These are phyloP conservation scores for Pogonocichla stellata DNA, from an alignment of 2,113 vertebrate genomes.

Conservation along the genomic window DNA sequence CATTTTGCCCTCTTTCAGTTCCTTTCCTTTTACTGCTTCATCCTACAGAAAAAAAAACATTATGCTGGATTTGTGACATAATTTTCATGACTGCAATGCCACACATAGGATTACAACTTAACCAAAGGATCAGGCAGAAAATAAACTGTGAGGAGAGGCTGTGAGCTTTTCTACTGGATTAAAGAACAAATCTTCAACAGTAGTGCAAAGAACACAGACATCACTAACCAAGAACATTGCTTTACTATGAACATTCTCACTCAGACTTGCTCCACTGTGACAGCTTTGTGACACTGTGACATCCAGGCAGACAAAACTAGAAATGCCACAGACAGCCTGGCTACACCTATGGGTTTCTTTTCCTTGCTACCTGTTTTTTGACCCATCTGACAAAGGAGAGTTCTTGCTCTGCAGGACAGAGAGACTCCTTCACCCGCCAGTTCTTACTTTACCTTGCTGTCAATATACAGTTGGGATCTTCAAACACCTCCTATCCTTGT, in stretches of 20 bases:
- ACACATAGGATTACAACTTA: neutral
- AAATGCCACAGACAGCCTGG: neutral
- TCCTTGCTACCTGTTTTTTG: neutral
- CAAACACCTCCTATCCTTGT: neutral
- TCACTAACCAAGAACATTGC: neutral
- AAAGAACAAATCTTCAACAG: neutral
- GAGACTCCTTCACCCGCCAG: neutral
- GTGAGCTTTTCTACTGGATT: neutral
- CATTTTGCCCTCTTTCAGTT: neutral
- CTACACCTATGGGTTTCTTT: too few relatives aligned
- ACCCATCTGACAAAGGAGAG: neutral
- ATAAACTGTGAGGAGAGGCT: neutral
- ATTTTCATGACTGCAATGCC: neutral
- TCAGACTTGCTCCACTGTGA: neutral
- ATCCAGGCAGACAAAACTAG: neutral
- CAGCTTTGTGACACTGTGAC: neutral
- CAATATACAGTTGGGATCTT: fast-evolving
- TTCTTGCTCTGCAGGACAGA: neutral
- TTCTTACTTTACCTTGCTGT: neutral
- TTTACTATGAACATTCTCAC: neutral
- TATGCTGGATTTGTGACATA: neutral
- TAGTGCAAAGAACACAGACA: neutral
- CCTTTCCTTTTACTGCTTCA: neutral
- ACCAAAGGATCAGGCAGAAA: neutral
- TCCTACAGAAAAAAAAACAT: neutral